These are phyloP conservation scores for Bugulina stolonifera DNA, from an alignment of 2,888 invertebrate species.

Conservation along the genomic window DNA sequence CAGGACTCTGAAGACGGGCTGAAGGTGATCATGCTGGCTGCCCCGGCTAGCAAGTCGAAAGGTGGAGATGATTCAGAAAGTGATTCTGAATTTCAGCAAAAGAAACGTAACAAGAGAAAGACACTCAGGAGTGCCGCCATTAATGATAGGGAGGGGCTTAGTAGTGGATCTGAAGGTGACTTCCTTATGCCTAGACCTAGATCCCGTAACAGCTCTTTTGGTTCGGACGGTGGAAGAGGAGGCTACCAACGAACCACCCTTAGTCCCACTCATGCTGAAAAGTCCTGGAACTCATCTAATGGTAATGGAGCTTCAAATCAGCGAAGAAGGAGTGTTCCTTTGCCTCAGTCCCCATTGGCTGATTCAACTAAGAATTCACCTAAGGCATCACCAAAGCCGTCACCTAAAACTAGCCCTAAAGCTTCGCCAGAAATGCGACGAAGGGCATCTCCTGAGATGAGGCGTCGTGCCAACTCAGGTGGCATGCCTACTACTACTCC, in stretches of 20 bases:
- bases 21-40: slow-evolving; percentile 48
- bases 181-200: slow-evolving; percentile 37
- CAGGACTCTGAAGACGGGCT: slow-evolving; percentile 43
- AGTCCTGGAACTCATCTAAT: background rate
- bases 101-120: slow-evolving; percentile 36
- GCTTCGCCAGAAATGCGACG: slow-evolving; percentile 31
- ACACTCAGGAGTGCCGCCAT: slow-evolving; percentile 35
- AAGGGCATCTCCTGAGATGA: slow-evolving; percentile 31
- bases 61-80: slow-evolving; percentile 32
- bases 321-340: slow-evolving; percentile 32
- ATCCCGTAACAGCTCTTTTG: slow-evolving; percentile 43
- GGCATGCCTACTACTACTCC: slow-evolving; percentile 56
- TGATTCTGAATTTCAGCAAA: slow-evolving; percentile 36
- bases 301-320: slow-evolving; percentile 1
- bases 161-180: slow-evolving; percentile 49
- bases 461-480: slow-evolving; percentile 27
- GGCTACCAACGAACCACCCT: slow-evolving; percentile 49
- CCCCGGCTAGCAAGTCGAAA: slow-evolving; percentile 17
- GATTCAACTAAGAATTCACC: slow-evolving; percentile 23
- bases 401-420: slow-evolving; percentile 31
- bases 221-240: slow-evolving; percentile 56
- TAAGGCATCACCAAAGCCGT: slow-evolving; percentile 29
- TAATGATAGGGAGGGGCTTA: slow-evolving; percentile 42
- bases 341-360: slow-evolving; percentile 25
- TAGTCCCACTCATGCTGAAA: slow-evolving; percentile 22